Base-by-base conservation (phyloP, 1,140 invertebrate genomes). In the Harlomillsia oculata region DNA sequence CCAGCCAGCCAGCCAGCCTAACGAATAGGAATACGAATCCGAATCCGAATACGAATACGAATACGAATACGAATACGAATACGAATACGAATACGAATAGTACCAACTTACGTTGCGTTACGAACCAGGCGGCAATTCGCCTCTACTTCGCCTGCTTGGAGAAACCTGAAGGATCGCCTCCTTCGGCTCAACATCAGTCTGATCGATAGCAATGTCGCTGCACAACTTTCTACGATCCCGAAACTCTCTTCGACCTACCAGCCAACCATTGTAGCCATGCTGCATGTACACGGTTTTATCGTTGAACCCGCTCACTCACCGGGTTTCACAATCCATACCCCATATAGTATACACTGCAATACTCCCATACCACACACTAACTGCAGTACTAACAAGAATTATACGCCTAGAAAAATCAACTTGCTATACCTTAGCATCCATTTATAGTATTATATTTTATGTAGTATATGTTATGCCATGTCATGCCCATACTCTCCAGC, bases 131-230 rank as follows among this genome's bases (percentile, higher is more conserved):
- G 32, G 29, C 21, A 32, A 5, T 3, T 20, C 32, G 9, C 43
- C 28, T 50, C n/a, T 18, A 1, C 55, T 28, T 40, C 21, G 1
- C 16, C 25, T 9, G 8, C 37, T 36, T 18, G 14, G 13, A 57
- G 55, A 57, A 57, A 50, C 55, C 55, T n/a, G 34, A 57, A n/a
- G 16, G 39, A 41, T 51, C 55, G 55, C 55, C 55, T 57, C 55
- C n/a, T 32, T 16, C 55, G 36, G 30, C 16, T 48, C 20, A 41
- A 16, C n/a, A 28, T 25, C 20, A 16, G 28, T 28, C 37, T 40
- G 46, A 57, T 57, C 55, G 48, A 57, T 57, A 51, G 37, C 30
- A 44, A 50, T 4, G 55, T 43, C 36, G 39, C 36, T 40, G 32
- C 18, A 39, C 30, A 0, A 25, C 50, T 20, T 25, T 37, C 49